Evolutionary conservation across 2,888 invertebrate genomes (phyloP).

Genomic region (Scelioninae gen. 1): DNA sequence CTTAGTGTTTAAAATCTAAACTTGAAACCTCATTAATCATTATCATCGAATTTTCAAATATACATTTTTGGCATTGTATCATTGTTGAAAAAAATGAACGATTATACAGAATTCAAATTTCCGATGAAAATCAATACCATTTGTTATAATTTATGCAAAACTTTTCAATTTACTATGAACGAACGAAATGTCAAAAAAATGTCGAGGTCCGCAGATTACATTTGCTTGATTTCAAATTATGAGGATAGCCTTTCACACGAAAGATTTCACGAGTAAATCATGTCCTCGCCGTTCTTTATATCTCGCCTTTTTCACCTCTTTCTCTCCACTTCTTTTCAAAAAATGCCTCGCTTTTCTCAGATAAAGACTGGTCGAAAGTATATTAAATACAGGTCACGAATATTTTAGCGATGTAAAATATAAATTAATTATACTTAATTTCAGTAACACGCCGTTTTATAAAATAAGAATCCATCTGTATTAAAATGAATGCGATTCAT

Average conservation of each 20-base stretch:
- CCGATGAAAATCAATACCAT: no score
- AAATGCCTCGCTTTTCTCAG: conserved; percentile 12
- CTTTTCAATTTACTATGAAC: no score
- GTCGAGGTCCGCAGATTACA: conserved; percentile 12
- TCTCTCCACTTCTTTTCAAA: conserved; percentile 5
- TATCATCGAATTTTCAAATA: no score
- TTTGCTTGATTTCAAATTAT: conserved; percentile 33
- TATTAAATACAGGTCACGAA: conserved; percentile 27
- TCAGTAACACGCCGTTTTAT: conserved; percentile 3
- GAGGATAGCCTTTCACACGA: conserved; percentile 22
- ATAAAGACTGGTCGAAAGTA: conserved; percentile 24
- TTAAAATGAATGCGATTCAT: neutral
- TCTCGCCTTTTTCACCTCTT: conserved; percentile 13
- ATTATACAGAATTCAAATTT: no score
- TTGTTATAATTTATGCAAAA: no score
- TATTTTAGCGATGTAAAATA: conserved; percentile 10
- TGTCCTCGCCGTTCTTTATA: conserved; percentile 38
- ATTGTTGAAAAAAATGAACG: no score
- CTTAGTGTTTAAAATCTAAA: no score
- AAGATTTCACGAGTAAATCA: conserved; percentile 48
- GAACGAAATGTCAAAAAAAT: neutral
- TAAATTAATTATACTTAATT: conserved; percentile 17
- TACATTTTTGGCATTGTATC: no score
- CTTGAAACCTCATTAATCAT: no score
- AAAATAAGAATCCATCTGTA: neutral